A percentile compares a stretch with the other conserved stretches of the same genome.
Conservation (phyloP, 2,797 vertebrate species). For the Arremon brunneinucha region DNA sequence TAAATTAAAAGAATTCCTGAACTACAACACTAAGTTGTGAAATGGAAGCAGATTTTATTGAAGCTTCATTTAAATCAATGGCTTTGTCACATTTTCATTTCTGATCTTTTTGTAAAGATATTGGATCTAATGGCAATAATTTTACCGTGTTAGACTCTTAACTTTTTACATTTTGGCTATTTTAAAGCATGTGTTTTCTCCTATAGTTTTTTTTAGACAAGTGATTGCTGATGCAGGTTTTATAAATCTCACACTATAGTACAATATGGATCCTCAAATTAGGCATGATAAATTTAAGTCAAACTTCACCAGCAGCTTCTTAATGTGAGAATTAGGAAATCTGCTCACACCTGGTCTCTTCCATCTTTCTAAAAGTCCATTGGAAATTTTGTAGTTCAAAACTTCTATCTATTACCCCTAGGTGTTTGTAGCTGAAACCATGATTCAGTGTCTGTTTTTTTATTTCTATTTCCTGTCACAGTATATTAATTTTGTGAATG, state of each 20-base stretch:
- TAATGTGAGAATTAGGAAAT: neutral
- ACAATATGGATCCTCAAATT: neutral
- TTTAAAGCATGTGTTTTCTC: neutral
- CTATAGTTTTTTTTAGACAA: neutral
- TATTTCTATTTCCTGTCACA: neutral
- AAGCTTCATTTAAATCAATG: neutral
- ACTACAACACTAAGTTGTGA: neutral
- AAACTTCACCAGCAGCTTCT: neutral
- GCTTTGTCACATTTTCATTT: neutral
- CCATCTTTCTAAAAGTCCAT: neutral
- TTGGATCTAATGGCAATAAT: neutral
- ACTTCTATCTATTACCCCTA: neutral
- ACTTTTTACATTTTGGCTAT: fast-evolving
- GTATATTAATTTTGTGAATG: neutral
- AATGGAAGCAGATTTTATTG: neutral
- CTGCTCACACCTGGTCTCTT: neutral
- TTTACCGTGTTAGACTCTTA: neutral
- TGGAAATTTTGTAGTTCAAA: neutral
- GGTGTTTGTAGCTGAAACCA: neutral
- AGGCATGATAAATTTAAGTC: neutral
- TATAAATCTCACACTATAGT: neutral
- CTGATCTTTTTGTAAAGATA: neutral
- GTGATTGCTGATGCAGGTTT: neutral
- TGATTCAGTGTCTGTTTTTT: neutral
- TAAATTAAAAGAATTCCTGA: neutral